Percentiles rank a stretch among this genome's conserved stretches.
These are phyloP conservation scores for Pleuronectes platessa DNA, from an alignment of 2,113 vertebrate species.

Conservation along the genomic window DNA sequence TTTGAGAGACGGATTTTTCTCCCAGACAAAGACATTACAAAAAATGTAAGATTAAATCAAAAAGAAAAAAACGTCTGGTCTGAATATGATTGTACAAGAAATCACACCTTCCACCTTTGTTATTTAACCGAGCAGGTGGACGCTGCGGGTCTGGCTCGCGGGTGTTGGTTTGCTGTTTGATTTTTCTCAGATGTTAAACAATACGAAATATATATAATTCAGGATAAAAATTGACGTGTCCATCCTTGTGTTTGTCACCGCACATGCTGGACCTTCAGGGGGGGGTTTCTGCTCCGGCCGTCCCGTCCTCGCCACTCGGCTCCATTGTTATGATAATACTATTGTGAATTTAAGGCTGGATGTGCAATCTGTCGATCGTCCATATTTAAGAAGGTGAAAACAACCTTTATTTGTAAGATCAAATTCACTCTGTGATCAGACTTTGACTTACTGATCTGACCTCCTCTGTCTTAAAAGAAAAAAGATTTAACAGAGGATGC, in stretches of 20 bases:
- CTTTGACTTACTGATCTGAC: slow-evolving; percentile 23
- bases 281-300: slow-evolving; percentile 45
- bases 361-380: slow-evolving; percentile 78
- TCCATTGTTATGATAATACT: slow-evolving; percentile 82
- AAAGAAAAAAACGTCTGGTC: neutral
- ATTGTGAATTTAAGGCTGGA: slow-evolving; percentile 78
- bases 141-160: slow-evolving; percentile 11
- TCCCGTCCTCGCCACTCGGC: slow-evolving; percentile 60
- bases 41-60: neutral
- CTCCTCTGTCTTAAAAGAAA: slow-evolving; percentile 10
- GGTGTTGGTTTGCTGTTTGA: neutral
- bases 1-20: neutral
- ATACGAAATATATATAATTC: too few relatives aligned
- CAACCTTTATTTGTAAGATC: slow-evolving; percentile 51
- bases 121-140: neutral
- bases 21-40: neutral
- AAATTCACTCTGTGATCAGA: slow-evolving; percentile 1
- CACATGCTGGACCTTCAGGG: slow-evolving; percentile 59
- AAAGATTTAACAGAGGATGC: neutral
- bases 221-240: slow-evolving; percentile 1
- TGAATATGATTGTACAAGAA: slow-evolving; percentile 4
- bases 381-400: slow-evolving; percentile 60
- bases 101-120: neutral
- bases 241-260: slow-evolving; percentile 47
- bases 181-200: neutral